Evolutionary conservation across 2,113 vertebrate genomes (phyloP).

Genomic region (Heteronetta atricapilla): DNA sequence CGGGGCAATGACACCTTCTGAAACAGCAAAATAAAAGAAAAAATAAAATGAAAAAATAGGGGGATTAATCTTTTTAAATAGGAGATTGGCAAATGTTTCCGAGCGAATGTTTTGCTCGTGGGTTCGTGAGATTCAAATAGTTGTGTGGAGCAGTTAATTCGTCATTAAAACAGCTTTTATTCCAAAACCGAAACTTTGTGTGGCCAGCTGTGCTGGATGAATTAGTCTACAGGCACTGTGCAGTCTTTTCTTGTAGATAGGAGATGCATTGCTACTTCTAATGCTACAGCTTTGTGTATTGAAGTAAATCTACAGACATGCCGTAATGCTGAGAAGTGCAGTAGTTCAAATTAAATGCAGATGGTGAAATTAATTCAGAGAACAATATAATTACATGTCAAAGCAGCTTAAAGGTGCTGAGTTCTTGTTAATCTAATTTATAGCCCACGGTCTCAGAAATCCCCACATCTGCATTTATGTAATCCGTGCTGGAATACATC

Average conservation of each 20-base stretch:
- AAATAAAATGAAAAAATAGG: fast-evolving
- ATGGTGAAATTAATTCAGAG: not conserved
- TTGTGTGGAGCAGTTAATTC: not conserved
- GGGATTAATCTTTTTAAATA: fast-evolving
- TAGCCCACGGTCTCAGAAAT: not conserved
- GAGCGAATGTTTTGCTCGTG: not conserved
- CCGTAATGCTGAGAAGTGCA: not conserved
- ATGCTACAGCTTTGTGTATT: not conserved
- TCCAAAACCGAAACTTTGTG: not conserved
- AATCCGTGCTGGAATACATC: not conserved
- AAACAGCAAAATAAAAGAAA: too few species aligned
- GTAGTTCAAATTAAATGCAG: not conserved
- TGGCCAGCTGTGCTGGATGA: not conserved
- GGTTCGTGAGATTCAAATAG: not conserved
- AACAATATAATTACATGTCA: not conserved
- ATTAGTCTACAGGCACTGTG: not conserved
- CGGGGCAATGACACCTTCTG: too few species aligned
- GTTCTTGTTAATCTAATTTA: slow-evolving; percentile 9
- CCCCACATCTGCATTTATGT: not conserved
- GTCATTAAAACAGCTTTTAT: not conserved
- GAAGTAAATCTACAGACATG: not conserved
- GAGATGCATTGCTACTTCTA: not conserved
- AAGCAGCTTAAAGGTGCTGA: not conserved
- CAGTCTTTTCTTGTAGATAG: not conserved
- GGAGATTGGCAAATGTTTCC: not conserved